Evolutionary conservation across 2,888 invertebrate species (phyloP).

Genomic region (Dromius quadrimaculatus): DNA sequence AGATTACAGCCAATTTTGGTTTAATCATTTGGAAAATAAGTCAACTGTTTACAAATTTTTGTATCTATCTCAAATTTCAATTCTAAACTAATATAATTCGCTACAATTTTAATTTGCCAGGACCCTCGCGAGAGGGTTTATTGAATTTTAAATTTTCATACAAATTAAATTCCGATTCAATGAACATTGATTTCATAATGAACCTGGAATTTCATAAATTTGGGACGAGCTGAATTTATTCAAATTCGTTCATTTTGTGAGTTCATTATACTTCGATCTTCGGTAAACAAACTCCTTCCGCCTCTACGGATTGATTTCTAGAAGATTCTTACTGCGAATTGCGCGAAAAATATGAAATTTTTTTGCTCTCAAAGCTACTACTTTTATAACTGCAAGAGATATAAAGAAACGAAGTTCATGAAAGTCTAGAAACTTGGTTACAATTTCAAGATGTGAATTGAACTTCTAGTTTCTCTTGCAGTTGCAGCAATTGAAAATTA

Average conservation of each 20-base stretch:
- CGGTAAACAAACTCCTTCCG: slow-evolving; percentile 16
- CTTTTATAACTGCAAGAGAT: no score
- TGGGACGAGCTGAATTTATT: slow-evolving; percentile 19
- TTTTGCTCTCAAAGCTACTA: no score
- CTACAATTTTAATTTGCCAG: slow-evolving; percentile 18
- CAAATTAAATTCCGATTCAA: slow-evolving; percentile 47
- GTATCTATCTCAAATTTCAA: no score
- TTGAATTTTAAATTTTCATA: slow-evolving; percentile 44
- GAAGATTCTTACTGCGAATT: not conserved
- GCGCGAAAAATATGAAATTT: no score
- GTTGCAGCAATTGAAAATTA: no score
- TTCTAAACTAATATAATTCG: slow-evolving; percentile 15
- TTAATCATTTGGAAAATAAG: no score
- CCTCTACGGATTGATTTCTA: slow-evolving; percentile 3
- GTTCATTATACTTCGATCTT: slow-evolving; percentile 33
- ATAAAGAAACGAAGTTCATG: no score
- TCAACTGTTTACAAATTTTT: no score
- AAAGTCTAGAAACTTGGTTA: no score
- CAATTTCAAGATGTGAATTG: no score
- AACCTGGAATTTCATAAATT: slow-evolving; percentile 43
- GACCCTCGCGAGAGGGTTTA: slow-evolving; percentile 17
- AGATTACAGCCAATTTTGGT: no score
- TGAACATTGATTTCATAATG: slow-evolving; percentile 46
- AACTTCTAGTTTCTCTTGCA: no score
- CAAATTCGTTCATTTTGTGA: slow-evolving; percentile 33